Percentiles rank a stretch among this genome's conserved stretches.
These are phyloP conservation scores for Diplosoma virens DNA, from an alignment of 23 tunicate species.

Conservation along the genomic window DNA sequence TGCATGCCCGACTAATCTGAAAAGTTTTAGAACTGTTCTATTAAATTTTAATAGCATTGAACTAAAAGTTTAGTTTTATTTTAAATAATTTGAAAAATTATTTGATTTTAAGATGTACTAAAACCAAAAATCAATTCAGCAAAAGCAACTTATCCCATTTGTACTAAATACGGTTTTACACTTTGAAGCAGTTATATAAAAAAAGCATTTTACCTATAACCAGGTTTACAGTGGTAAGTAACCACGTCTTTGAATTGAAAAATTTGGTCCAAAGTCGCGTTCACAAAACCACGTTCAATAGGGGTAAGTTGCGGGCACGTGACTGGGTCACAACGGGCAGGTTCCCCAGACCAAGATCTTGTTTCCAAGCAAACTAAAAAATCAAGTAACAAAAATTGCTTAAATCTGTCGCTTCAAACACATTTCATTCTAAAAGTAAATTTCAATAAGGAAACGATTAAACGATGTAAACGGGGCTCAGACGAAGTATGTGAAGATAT, in stretches of 20 bases:
- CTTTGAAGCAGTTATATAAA: background rate
- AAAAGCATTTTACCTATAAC: constrained; percentile 36
- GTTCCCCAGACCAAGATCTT: constrained; percentile 44
- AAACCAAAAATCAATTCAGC: too few relatives aligned
- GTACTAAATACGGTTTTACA: background rate
- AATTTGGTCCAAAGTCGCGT: background rate
- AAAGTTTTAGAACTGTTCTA: background rate
- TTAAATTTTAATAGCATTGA: background rate
- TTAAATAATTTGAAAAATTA: too few relatives aligned
- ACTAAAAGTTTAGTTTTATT: too few relatives aligned
- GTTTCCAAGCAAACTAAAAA: constrained; percentile 43
- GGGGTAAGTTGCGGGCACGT: constrained; percentile 42
- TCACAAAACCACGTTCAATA: constrained; percentile 20
- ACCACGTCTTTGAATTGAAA: constrained; percentile 23
- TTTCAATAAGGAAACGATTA: too few relatives aligned
- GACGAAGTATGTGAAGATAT: too few relatives aligned
- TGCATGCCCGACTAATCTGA: constrained; percentile 24
- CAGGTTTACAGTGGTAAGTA: constrained; percentile 33
- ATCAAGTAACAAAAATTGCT: background rate
- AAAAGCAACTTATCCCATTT: too few relatives aligned
- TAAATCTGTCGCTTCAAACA: too few relatives aligned
- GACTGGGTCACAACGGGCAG: constrained; percentile 47
- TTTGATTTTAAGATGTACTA: too few relatives aligned
- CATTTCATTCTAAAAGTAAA: too few relatives aligned
- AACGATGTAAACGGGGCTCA: too few relatives aligned